These are phyloP conservation scores for Chlorops oryzae DNA, from an alignment of 1,140 invertebrate genomes.

Conservation along the genomic window DNA sequence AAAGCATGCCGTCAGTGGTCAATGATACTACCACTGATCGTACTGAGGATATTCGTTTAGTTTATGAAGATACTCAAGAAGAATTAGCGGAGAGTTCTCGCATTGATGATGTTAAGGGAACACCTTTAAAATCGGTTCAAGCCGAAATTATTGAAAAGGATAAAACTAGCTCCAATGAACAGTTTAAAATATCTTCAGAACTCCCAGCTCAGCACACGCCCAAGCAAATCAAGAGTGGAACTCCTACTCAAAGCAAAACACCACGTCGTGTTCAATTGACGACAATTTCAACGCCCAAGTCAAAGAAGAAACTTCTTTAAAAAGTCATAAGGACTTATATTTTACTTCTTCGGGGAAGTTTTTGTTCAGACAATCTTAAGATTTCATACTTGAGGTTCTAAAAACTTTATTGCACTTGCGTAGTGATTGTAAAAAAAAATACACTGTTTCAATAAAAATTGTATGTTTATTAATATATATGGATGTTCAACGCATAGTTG, in stretches of 20 bases:
- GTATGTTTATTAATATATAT: too few relatives aligned
- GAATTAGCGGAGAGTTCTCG: slow-evolving; percentile 16
- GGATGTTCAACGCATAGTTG: too few relatives aligned
- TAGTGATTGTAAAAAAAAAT: too few relatives aligned
- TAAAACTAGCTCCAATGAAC: not conserved
- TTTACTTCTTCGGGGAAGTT: too few relatives aligned
- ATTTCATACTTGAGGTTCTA: too few relatives aligned
- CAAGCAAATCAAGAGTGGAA: too few relatives aligned
- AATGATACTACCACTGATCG: slow-evolving; percentile 44
- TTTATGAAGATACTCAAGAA: slow-evolving; percentile 55
- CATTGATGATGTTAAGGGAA: slow-evolving; percentile 7
- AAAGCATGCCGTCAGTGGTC: slow-evolving; percentile 31
- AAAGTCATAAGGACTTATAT: too few relatives aligned
- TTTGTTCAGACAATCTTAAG: too few relatives aligned
- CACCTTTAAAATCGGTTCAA: slow-evolving; percentile 7
- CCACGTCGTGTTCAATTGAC: slow-evolving; percentile 64
- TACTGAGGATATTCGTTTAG: slow-evolving; percentile 61
- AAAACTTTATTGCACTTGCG: too few relatives aligned
- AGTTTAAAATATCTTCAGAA: slow-evolving; percentile 24
- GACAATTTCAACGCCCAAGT: slow-evolving; percentile 68
- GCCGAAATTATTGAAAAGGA: slow-evolving; percentile 33
- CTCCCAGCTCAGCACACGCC: slow-evolving; percentile 30
- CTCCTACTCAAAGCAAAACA: slow-evolving; percentile 43
- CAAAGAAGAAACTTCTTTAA: slow-evolving; percentile 57
- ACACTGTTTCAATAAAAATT: too few relatives aligned